Evolutionary conservation across 2,888 invertebrate species (phyloP), one percentile per base, ranked within the genome.

Genomic region (Netelia melanura): DNA sequence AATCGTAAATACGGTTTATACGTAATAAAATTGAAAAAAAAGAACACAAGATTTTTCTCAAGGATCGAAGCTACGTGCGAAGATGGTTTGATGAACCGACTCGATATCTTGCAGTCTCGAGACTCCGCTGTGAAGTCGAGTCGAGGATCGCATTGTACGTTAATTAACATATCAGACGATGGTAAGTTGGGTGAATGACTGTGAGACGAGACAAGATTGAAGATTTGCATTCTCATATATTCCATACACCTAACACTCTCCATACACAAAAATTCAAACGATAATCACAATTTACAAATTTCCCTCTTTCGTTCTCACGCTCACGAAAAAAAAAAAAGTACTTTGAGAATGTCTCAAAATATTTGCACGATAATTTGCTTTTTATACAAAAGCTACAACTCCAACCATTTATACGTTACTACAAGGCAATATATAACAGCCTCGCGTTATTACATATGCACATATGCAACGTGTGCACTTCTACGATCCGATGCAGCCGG

Each of bases 111-210:
- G 21, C 56, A 54, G 30, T 62, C 25, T 56, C 48, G 62, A 83
- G 62, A 25, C 61, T 43, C 44, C 38, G 25, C 56, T 68, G 83
- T 25, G 25, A 64, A 75, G 75, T 75, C 56, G 64, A 56, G 17
- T 3, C 23, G 25, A 58, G 74, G 67, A 75, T 77, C 48, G 70
- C 79, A 67, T 89, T 89, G 84, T 86, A 81, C 77, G 78, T 83
- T 86, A 86, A 89, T 89, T 89, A 89, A 88, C 88, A 87, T 88
- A 86, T 87, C 86, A 89, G 89, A 88, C 87, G 61, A 38, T 25
- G 58, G 83, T 87, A 85, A 43, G 56, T 21, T 38, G 75, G 17
- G 14, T 30, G 30, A 71, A 11, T 14, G 30, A 38, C 21, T 17
- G 23, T 44, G 62, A 14, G 74, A 70, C 17, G 61, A 48, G 58